Base-by-base conservation (phyloP, 2,113 vertebrate species). In the Oxyura jamaicensis region DNA sequence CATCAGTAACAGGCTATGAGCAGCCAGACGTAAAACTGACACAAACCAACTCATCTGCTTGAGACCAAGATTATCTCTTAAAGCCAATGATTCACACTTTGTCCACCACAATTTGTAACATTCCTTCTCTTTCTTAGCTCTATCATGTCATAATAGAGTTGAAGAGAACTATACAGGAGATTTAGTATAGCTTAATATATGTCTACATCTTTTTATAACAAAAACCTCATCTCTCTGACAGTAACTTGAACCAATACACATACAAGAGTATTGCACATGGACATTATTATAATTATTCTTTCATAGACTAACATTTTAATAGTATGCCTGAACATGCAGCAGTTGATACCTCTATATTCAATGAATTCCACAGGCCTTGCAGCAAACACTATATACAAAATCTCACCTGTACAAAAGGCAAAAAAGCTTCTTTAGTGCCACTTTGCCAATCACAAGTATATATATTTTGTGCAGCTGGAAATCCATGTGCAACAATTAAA, bases 231-330 rank as follows among this genome's bases (percentile, higher is more conserved):
- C 87, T 92, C 86, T 95, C 83, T 79, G 78, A 97, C 94, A 97
- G 97, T 98, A 98, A 98, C 97, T 98, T 98, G 97, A 98, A 98
- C 97, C 98, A 98, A 98, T 98, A 98, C 97, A 95, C 97, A 97
- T 97, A 98, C 95, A 98, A 97, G 97, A 98, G 97, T 99, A 99
- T 99, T 99, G 99, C 99, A 99, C 99, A 98, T 98, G 98, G 98
- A 98, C 98, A 96, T 98, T 98, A 98, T 98, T 98, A 98, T 97
- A 98, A 98, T 98, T 98, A 98, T 98, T 98, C 98, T 98, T 98
- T 98, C 98, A 97, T 98, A 98, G 98, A 98, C 98, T 98, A 98
- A 98, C 97, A 98, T 97, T 97, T 97, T 98, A 98, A 98, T 98
- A 98, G 96, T 98, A 98, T 97, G 98, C 97, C 98, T 98, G 98